A percentile compares a stretch with the other conserved stretches of the same genome.
These are phyloP conservation scores for Alfaro cultratus DNA, from an alignment of 2,797 vertebrate species.

Conservation along the genomic window DNA sequence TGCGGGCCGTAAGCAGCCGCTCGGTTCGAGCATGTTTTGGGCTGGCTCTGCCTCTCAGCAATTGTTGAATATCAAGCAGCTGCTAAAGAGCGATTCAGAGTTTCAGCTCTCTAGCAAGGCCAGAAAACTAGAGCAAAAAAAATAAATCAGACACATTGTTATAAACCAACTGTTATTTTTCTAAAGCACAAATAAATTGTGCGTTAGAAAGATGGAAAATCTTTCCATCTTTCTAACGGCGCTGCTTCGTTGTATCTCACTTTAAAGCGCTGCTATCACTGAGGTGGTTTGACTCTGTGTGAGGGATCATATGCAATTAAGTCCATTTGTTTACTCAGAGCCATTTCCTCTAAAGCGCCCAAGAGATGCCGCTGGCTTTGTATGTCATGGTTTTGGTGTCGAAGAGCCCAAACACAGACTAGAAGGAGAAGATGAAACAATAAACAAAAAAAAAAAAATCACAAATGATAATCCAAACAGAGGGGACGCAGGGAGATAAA, in stretches of 20 bases:
- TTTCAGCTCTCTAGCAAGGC: not conserved
- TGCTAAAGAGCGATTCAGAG: not conserved
- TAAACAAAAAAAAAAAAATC: not conserved
- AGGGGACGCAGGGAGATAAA: not conserved
- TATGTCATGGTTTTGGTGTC: not conserved
- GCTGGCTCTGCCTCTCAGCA: not conserved
- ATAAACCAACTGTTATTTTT: not conserved
- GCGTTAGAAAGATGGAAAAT: too few species aligned
- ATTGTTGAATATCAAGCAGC: not conserved
- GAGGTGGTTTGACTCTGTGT: not conserved
- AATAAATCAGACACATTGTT: not conserved
- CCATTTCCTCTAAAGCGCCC: not conserved
- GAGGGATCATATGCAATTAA: not conserved
- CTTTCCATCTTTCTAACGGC: too few species aligned
- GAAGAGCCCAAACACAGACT: not conserved
- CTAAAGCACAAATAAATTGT: not conserved
- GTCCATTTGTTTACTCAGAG: not conserved
- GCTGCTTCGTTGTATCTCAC: not conserved
- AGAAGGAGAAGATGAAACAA: not conserved
- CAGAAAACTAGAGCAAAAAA: not conserved
- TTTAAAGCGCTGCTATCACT: not conserved
- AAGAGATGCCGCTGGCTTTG: not conserved
- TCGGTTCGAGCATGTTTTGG: not conserved
- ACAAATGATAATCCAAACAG: not conserved
- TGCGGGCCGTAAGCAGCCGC: not conserved